Evolutionary conservation across 2,113 vertebrate species (phyloP).

Genomic region (Cyprinodon variegatus): DNA sequence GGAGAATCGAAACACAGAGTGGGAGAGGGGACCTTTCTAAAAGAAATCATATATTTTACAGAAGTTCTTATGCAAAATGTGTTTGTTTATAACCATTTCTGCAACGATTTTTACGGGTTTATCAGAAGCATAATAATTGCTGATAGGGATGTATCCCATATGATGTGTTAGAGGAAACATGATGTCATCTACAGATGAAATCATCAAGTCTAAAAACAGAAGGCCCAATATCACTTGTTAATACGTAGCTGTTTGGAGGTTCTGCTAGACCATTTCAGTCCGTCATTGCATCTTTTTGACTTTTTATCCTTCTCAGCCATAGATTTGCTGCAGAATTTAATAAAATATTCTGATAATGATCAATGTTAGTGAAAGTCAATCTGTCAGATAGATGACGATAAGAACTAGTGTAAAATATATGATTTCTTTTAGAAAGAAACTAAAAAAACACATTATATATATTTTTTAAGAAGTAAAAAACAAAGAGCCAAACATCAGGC

Average conservation of each 20-base stretch:
- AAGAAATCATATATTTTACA: too few species aligned
- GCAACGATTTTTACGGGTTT: background rate
- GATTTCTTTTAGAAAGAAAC: background rate
- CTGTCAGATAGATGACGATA: too few species aligned
- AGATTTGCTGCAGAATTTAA: too few species aligned
- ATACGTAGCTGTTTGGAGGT: background rate
- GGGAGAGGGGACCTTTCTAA: constrained; percentile 20
- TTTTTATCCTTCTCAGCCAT: too few species aligned
- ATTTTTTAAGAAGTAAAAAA: background rate
- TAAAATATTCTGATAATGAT: too few species aligned
- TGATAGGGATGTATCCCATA: background rate
- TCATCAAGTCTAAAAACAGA: background rate
- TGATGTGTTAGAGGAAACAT: background rate
- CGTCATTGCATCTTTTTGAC: background rate
- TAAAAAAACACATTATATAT: background rate
- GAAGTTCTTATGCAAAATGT: too few species aligned
- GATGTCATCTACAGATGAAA: background rate
- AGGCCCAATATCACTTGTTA: background rate
- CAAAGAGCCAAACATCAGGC: background rate
- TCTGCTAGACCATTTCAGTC: background rate
- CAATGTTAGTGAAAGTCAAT: too few species aligned
- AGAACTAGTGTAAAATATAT: background rate
- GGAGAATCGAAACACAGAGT: constrained; percentile 47
- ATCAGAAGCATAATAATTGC: background rate
- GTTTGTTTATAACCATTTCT: background rate